A percentile compares a stretch with the other conserved stretches of the same genome.
Evolutionary conservation across 2,888 invertebrate species (phyloP).

Genomic region (Junonia oenone): DNA sequence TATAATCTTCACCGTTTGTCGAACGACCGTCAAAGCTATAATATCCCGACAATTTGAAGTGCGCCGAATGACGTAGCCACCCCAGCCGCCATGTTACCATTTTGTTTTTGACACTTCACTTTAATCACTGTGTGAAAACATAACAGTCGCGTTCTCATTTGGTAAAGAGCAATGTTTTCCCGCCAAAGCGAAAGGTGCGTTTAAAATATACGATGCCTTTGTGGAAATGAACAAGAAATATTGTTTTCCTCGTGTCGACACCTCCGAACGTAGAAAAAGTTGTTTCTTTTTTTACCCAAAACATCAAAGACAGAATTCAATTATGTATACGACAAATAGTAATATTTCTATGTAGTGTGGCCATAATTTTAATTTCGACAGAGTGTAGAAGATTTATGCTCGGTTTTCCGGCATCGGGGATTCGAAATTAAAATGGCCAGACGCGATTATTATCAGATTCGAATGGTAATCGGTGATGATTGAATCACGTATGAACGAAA

Average conservation of each 20-base stretch:
- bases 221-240: constrained; percentile 34
- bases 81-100: constrained; percentile 49
- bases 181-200: constrained; percentile 48
- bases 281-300: constrained; percentile 5
- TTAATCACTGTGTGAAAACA: constrained; percentile 74
- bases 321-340: constrained; percentile 25
- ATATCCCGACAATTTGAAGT: constrained; percentile 44
- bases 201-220: constrained; percentile 44
- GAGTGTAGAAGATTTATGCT: constrained; percentile 54
- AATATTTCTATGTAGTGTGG: constrained; percentile 37
- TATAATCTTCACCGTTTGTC: constrained; percentile 53
- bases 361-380: constrained; percentile 54
- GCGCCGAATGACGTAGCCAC: constrained; percentile 41
- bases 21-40: constrained; percentile 59
- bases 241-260: constrained; percentile 30
- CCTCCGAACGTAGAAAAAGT: constrained; percentile 12
- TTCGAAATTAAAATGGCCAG: constrained; percentile 51
- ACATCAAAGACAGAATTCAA: constrained; percentile 21
- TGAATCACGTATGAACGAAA: constrained; percentile 55
- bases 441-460: constrained; percentile 52
- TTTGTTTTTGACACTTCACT: constrained; percentile 78
- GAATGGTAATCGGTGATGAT: constrained; percentile 53
- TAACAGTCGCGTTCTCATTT: constrained; percentile 69
- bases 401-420: constrained; percentile 51
- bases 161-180: constrained; percentile 62